Base-by-base conservation (phyloP, 2,888 invertebrate species). In the Eilema sororculum region DNA sequence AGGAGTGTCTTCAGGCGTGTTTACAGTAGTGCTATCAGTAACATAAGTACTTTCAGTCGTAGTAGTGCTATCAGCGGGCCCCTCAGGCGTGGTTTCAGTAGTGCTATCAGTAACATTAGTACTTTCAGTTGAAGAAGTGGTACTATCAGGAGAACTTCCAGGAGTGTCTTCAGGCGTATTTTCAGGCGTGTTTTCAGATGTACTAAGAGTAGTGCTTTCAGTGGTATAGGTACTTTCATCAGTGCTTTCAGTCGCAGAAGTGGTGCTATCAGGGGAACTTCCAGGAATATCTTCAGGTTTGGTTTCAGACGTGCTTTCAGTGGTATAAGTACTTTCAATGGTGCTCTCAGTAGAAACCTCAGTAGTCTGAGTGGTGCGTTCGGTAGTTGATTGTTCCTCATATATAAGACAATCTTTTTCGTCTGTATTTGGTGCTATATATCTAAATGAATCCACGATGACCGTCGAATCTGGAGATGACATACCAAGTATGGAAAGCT, bases 361-460 rank as follows among this genome's bases (percentile, higher is more conserved):
- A 25, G 62, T 41, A 10, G 61, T 61, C 5, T 22, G 8, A 61
- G 30, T 24, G 16, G 59, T 59, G 25, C 59, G 5, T 59, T 65
- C 33, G 5, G 24, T 33, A 1, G 57, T 25, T 10, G 37, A 20
- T 24, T 58, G 25, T 22, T 20, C 10, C 6, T n/a, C 57, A 37
- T 65, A 65, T 20, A 57, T 12, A 25, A 10, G 33, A 5, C 65
- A 65, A 52, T 65, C 22, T 12, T 22, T 37, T 37, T 2, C 16
- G 2, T 22, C 16, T 24, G 37, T 25, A 8, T 20, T 33, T 3
- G 65, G 65, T 12, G 57, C 37, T 33, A 65, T 20, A 25, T 65
- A 65, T 5, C 65, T 24, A 25, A 65, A 37, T n/a, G 65, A 65
- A 37, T 65, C 65, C 13, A 65, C 37, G 20, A 65, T 16, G 6